Evolutionary conservation across 2,888 invertebrate genomes (phyloP).

Genomic region (Lordiphosa fenestrarum): DNA sequence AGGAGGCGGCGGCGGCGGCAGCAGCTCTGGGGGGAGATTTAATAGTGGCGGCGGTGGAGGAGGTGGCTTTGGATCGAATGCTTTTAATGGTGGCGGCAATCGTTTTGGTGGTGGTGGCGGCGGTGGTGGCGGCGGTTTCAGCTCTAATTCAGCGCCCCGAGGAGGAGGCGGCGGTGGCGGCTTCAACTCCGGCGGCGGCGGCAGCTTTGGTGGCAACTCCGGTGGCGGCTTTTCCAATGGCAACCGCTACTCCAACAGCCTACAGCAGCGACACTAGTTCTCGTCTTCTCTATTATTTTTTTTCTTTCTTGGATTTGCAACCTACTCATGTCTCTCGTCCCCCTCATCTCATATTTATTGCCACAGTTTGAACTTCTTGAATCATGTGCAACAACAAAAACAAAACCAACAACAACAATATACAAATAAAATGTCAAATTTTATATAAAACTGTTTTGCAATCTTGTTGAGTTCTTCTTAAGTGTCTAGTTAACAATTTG

Average conservation of each 20-base stretch:
- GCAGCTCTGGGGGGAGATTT: conserved; percentile 25
- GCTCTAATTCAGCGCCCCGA: too few species aligned
- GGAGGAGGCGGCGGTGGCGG: conserved; percentile 25
- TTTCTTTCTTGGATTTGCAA: not conserved
- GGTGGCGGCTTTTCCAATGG: conserved; percentile 7
- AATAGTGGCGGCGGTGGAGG: conserved; percentile 32
- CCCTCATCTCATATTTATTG: conserved; percentile 34
- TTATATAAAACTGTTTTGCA: not conserved
- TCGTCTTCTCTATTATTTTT: not conserved
- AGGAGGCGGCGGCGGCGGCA: conserved; percentile 24
- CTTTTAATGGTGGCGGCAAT: too few species aligned
- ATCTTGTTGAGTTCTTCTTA: not conserved
- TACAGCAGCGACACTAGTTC: conserved; percentile 23
- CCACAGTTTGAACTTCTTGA: conserved; percentile 13
- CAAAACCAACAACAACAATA: not conserved
- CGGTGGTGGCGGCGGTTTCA: too few species aligned
- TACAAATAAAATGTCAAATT: conserved; percentile 32
- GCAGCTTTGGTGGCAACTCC: not conserved
- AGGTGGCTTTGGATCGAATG: conserved; percentile 6
- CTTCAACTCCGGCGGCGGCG: conserved; percentile 18
- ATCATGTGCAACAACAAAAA: conserved; percentile 1
- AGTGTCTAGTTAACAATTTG: not conserved
- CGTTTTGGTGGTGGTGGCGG: too few species aligned
- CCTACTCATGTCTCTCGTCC: not conserved
- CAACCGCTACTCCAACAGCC: conserved; percentile 10